phyloP scores from a whole-genome alignment of 2,888 invertebrate species.

The Caenorhabditis wallacei region DNA sequence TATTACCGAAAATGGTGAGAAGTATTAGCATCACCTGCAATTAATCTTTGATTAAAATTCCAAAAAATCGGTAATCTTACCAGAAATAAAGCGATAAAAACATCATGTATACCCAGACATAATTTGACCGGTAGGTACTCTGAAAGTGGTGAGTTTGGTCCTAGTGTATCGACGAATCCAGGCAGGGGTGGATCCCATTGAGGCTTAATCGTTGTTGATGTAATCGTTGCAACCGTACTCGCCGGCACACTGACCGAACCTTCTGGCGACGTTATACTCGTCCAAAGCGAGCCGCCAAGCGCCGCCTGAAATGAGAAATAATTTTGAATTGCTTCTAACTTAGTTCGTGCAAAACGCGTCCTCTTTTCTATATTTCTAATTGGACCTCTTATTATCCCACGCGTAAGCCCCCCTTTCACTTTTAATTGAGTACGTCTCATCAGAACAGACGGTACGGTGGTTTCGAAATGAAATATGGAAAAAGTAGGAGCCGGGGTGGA shows the following conservation, averaged over 20 bases:
- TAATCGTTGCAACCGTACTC: constrained; percentile 31
- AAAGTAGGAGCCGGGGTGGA: constrained; percentile 3
- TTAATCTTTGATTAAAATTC: neutral
- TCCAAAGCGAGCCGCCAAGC: constrained; percentile 66
- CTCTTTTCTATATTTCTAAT: constrained; percentile 31
- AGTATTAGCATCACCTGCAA: constrained; percentile 82
- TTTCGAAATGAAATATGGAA: constrained; percentile 11
- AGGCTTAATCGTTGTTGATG: constrained; percentile 40
- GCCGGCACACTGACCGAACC: constrained; percentile 44
- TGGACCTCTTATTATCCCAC: constrained; percentile 42
- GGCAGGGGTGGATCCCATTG: constrained; percentile 8
- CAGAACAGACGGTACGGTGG: constrained; percentile 1
- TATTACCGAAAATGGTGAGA: constrained; percentile 83
- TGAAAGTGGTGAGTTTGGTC: constrained; percentile 38
- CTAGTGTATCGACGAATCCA: constrained; percentile 46
- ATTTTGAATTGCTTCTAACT: neutral
- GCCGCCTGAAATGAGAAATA: constrained; percentile 63
- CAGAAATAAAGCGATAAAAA: constrained; percentile 79
- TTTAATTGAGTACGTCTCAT: constrained; percentile 39
- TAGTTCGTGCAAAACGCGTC: constrained; percentile 20
- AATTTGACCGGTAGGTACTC: constrained; percentile 63
- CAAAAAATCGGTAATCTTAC: constrained; percentile 4
- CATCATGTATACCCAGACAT: constrained; percentile 80
- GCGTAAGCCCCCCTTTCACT: constrained; percentile 1
- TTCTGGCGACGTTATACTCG: constrained; percentile 61